These are phyloP conservation scores for Carposina sasakii DNA, from an alignment of 1,140 invertebrate species.

Conservation along the genomic window DNA sequence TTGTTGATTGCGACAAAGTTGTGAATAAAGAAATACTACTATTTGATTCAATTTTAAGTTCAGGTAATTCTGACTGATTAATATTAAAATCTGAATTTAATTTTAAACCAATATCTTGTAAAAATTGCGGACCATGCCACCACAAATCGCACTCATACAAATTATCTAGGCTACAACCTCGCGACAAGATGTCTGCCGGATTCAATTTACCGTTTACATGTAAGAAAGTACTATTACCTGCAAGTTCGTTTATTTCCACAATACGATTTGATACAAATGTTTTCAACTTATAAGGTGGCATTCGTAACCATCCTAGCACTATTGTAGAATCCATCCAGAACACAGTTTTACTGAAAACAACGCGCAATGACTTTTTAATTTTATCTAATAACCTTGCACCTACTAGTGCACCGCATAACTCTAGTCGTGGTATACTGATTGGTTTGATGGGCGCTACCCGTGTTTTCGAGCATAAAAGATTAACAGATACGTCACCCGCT, in stretches of 20 bases:
- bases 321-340: slow-evolving; percentile 47
- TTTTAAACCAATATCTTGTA: background rate
- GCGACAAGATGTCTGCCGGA: slow-evolving; percentile 5
- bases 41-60: slow-evolving; percentile 1
- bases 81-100: background rate
- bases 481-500: background rate
- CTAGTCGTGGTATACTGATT: slow-evolving; percentile 55
- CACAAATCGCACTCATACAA: background rate
- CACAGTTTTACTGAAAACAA: background rate
- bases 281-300: slow-evolving; percentile 18
- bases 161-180: background rate
- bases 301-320: slow-evolving; percentile 31
- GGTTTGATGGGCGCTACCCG: slow-evolving; percentile 17
- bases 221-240: background rate
- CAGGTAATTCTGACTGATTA: background rate
- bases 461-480: slow-evolving; percentile 23
- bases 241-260: background rate
- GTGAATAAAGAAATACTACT: background rate
- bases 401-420: slow-evolving; percentile 58
- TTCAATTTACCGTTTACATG: slow-evolving; percentile 2
- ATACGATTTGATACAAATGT: slow-evolving; percentile 23
- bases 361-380: slow-evolving; percentile 14
- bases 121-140: slow-evolving; percentile 3
- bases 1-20: background rate
- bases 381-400: slow-evolving; percentile 33